Base-by-base conservation (phyloP, 2,888 invertebrate genomes). In the Criorhina ranunculi region DNA sequence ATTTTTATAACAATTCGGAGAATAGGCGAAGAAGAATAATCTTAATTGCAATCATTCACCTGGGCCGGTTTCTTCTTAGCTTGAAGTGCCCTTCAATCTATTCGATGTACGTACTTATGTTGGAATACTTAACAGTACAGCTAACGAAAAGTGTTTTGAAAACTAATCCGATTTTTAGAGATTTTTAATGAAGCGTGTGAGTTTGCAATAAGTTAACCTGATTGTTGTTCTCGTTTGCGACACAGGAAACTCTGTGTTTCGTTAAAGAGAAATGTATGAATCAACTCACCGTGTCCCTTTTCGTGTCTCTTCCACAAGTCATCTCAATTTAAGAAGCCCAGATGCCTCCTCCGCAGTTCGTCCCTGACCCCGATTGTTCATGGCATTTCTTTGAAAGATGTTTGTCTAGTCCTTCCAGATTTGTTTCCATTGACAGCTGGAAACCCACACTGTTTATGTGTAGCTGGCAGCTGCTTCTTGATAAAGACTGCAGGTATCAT, bases 31-130 rank as follows among this genome's bases (percentile, higher is more conserved):
- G 19, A 17, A 69, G 44, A 42, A n/a, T 12, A 55, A 44, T 9
- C 42, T 55, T 55, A 33, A 69, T 69, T 69, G 40, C 5, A 17
- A 19, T 33, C n/a, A 69, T 69, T 69, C 42, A 55, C 49, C 33
- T 46, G 33, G 42, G 12, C 12, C 37, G 53, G 67, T 29, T 53
- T 15, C 44, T 40, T 31, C 7, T 24, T 53, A 9, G 0, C 29
- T 9, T 33, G 15, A 62, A 62, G 62, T 44, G 7, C 15, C 17
- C 62, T 46, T 55, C 11, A 24, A 31, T 69, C 9, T 29, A 17
- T 62, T 62, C 46, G 62, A 12, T n/a, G 24, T 42, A 40, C 8
- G 0, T 40, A 24, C 19, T 17, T 57, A 35, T 19, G 12, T 42
- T 5, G 29, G 31, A 7, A 19, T 57, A 37, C 24, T 49, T 49